Percentiles rank a stretch among this genome's conserved stretches.
Conservation (phyloP, 1,140 invertebrate species). For the Solenopsis invicta region DNA sequence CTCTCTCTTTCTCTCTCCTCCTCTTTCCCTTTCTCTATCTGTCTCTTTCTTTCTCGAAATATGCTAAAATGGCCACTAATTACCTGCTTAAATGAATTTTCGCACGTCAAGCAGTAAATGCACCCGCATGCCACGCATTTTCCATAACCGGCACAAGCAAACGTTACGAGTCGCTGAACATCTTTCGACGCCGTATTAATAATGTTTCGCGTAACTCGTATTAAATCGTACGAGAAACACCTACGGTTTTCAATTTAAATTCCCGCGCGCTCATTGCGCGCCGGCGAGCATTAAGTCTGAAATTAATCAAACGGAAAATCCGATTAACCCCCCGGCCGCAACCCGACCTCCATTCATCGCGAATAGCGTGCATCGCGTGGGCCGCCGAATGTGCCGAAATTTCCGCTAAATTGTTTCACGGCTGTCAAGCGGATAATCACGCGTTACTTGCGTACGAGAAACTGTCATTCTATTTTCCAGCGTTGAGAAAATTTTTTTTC, state of each 20-base stretch:
- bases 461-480: background rate
- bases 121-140: background rate
- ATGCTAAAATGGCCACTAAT: background rate
- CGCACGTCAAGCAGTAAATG: background rate
- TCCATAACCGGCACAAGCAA: slow-evolving; percentile 1
- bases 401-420: slow-evolving; percentile 18
- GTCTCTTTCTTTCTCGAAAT: background rate
- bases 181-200: slow-evolving; percentile 17
- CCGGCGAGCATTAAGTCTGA: slow-evolving; percentile 15
- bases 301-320: slow-evolving; percentile 60
- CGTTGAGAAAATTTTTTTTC: background rate
- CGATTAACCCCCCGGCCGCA: slow-evolving; percentile 44
- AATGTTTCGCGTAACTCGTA: slow-evolving; percentile 11
- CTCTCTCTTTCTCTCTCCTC: background rate
- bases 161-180: slow-evolving; percentile 20
- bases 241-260: slow-evolving; percentile 40
- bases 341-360: slow-evolving; percentile 35
- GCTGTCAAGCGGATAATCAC: slow-evolving; percentile 16
- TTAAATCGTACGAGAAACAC: slow-evolving; percentile 43
- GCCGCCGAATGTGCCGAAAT: slow-evolving; percentile 35
- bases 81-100: slow-evolving; percentile 28
- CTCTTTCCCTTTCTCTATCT: background rate
- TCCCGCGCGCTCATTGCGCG: slow-evolving; percentile 6
- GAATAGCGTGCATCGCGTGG: slow-evolving; percentile 23
- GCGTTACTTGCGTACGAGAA: background rate